A percentile compares a stretch with the other conserved stretches of the same genome.
Evolutionary conservation across 2,797 vertebrate species (phyloP).

Genomic region (Pagetopsis macropterus): DNA sequence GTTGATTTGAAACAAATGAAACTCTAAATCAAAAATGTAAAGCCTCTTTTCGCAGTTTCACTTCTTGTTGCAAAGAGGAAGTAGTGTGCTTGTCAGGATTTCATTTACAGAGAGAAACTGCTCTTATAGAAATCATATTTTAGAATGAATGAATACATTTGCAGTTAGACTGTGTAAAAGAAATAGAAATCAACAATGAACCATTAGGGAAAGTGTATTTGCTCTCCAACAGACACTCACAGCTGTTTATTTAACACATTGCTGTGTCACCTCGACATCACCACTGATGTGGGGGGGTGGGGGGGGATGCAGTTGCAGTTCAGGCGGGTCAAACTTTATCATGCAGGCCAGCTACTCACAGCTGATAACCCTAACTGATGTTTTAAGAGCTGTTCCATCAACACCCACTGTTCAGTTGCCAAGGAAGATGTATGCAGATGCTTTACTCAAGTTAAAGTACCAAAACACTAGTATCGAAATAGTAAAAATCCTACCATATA

Average conservation of each 20-base stretch:
- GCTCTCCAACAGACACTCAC: not conserved
- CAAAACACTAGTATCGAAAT: no score
- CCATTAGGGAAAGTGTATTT: not conserved
- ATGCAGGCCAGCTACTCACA: slow-evolving; percentile 48
- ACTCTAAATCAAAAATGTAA: not conserved
- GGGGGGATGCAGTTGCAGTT: slow-evolving; percentile 8
- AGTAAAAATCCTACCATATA: no score
- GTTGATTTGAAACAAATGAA: not conserved
- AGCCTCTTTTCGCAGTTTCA: not conserved
- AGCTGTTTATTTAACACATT: slow-evolving; percentile 31
- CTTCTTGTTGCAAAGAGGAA: slow-evolving; percentile 24
- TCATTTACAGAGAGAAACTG: not conserved
- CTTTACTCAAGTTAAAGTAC: no score
- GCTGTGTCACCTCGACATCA: slow-evolving; percentile 31
- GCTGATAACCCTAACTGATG: slow-evolving; percentile 70
- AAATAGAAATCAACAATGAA: not conserved
- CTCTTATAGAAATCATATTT: slow-evolving; percentile 2
- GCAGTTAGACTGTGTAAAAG: no score
- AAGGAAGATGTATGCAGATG: no score
- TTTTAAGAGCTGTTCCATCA: slow-evolving; percentile 20
- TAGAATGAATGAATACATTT: not conserved
- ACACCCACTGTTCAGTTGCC: not conserved
- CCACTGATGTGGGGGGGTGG: slow-evolving; percentile 31
- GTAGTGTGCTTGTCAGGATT: not conserved
- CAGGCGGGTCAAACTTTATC: slow-evolving; percentile 70